Base-by-base conservation (phyloP, 2,888 invertebrate species). In the Adineta ricciae region DNA sequence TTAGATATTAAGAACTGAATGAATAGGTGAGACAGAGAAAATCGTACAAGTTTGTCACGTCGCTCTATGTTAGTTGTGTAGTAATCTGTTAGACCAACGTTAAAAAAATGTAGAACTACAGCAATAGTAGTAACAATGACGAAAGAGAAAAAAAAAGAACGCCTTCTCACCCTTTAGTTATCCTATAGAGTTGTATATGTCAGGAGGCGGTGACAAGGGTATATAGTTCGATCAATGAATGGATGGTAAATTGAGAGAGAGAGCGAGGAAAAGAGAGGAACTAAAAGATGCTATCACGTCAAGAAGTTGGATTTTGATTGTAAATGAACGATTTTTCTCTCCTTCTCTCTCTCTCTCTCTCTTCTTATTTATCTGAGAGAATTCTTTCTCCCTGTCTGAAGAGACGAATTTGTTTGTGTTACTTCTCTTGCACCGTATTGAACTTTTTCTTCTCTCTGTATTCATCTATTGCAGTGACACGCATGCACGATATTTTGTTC, bases 1-100 rank as follows among this genome's bases (percentile, higher is more conserved):
- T 64, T 64, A 64, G 64, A 64, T 64, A 64, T 64, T 64, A 27
- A 64, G 64, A 36, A 64, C 27, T 36, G 64, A 64, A 64, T 64
- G 64, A 64, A 64, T 64, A 64, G 64, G 64, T 64, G 64, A 36
- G 64, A 64, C 64, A 64, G 27, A 64, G 32, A 64, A 64, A 64
- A 27, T 64, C 64, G 64, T 27, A 32, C 32, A 64, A 64, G 64
- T 64, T 64, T 64, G 64, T 64, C 64, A 64, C 64, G 64, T 64
- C 64, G 64, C 16, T 64, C 64, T 32, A 32, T 64, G 32, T 64
- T 19, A 64, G 64, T 64, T 19, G 64, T 64, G 64, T 32, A 64
- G 64, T 64, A 64, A 64, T 64, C 64, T 64, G 64, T 64, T 64
- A 64, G 64, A 64, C 32, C 7, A 64, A 64, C 64, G 64, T 64